Evolutionary conservation across 2,888 invertebrate species (phyloP), one percentile per base, ranked within the genome.

Genomic region (Bombylius major): DNA sequence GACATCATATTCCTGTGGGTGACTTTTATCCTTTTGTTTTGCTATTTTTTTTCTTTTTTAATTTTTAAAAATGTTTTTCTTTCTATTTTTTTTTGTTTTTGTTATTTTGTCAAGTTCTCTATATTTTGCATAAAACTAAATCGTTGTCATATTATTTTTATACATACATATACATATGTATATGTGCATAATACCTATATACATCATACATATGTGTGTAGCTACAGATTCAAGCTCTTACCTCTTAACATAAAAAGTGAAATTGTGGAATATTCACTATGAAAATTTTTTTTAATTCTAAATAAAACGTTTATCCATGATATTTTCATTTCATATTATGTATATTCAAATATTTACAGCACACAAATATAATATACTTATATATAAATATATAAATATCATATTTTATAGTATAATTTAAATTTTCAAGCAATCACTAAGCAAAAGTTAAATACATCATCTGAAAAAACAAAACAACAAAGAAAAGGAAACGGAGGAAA

Each of bases 21-120:
- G 56, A 56, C 56, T 59, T 56, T 59, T 59, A 59, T 56, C 58
- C 58, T 55, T 53, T 53, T 51, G 13, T 34, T 14, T 11, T 49
- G 14, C 48, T 42, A 32, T 39, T 13, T 33, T 44, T 44, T 44
- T 39, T 33, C 5, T 32, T 32, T 14, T 6, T n/a, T 23, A 23
- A 23, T 23, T 23, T 23, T 23, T 2, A 23, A 23, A 23, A 23
- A 14, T 49, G 5, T 49, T 31, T 13, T 13, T 48, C 9, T 31
- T 8, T 33, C 14, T n/a, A n/a, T n/a, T 48, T 14, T 48, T 33
- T 50, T n/a, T 34, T 36, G 1, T 6, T 36, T 36, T 9, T 36
- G 9, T 36, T 36, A 36, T 36, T 36, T 36, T 36, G 36, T 33
- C 42, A n/a, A 11, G 39, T 48, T 23, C 42, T 23, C 23, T 23